Percentiles rank a stretch among this genome's conserved stretches.
phyloP scores from a whole-genome alignment of 2,113 vertebrate species.

The Xiphorhynchus elegans region DNA sequence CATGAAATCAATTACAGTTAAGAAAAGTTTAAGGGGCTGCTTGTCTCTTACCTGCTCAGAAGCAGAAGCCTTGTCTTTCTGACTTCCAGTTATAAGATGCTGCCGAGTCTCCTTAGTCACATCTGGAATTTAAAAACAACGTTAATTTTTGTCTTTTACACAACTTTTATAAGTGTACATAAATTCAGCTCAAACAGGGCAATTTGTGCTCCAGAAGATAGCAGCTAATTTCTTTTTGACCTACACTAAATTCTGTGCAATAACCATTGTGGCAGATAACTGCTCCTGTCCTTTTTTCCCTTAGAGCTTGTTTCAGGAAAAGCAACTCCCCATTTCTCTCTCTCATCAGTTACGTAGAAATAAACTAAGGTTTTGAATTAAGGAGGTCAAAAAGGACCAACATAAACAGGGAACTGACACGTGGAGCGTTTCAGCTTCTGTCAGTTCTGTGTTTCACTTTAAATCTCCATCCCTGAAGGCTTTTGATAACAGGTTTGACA shows the following conservation, averaged over 20 bases:
- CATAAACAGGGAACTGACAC: background rate
- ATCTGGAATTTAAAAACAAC: slow-evolving; percentile 8
- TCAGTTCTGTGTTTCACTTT: background rate
- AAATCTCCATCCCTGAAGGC: background rate
- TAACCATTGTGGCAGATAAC: background rate
- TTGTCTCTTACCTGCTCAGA: background rate
- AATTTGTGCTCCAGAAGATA: background rate
- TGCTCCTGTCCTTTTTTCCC: background rate
- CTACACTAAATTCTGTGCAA: background rate
- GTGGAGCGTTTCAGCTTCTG: background rate
- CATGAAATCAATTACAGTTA: background rate
- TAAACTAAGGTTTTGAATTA: background rate
- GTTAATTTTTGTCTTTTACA: background rate
- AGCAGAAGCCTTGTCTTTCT: background rate
- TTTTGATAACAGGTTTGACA: background rate
- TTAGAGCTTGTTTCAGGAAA: background rate
- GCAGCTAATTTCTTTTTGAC: background rate
- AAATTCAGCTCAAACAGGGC: background rate
- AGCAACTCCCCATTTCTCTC: background rate
- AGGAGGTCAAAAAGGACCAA: background rate
- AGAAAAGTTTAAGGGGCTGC: background rate
- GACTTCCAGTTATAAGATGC: background rate
- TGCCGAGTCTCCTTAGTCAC: background rate
- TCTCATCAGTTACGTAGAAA: background rate
- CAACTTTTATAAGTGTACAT: background rate